phyloP scores from a whole-genome alignment of 2,113 vertebrate species.

The Boulengeromyrus knoepffleri region DNA sequence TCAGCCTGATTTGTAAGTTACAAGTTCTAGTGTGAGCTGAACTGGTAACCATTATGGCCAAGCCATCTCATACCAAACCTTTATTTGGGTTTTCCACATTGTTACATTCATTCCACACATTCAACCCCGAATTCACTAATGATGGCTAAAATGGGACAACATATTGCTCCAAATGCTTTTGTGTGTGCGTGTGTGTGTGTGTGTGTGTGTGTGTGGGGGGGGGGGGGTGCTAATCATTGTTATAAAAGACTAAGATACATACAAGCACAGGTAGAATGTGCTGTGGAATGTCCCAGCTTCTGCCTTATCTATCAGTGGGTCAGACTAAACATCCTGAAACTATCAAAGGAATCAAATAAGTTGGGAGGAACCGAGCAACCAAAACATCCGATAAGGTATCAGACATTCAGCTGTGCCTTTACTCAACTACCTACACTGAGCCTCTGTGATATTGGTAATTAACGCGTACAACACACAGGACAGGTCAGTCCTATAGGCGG shows the following conservation, averaged over 20 bases:
- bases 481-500: not conserved
- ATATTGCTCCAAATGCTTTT: not conserved
- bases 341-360: not conserved
- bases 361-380: not conserved
- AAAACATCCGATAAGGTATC: not conserved
- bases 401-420: not conserved
- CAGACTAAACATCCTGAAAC: constrained; percentile 20
- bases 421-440: too few relatives aligned
- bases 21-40: not conserved
- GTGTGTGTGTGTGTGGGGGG: not conserved
- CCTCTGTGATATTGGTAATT: not conserved
- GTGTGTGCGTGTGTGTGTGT: not conserved
- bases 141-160: not conserved
- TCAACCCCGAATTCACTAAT: not conserved
- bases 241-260: not conserved
- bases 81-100: not conserved
- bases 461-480: not conserved
- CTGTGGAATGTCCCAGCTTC: not conserved
- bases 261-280: not conserved
- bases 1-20: not conserved
- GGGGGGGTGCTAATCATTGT: not conserved
- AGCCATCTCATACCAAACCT: not conserved
- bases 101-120: not conserved
- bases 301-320: not conserved
- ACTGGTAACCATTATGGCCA: not conserved